Evolutionary conservation across 2,113 vertebrate genomes (phyloP).

Genomic region (Heterotilapia buettikoferi): DNA sequence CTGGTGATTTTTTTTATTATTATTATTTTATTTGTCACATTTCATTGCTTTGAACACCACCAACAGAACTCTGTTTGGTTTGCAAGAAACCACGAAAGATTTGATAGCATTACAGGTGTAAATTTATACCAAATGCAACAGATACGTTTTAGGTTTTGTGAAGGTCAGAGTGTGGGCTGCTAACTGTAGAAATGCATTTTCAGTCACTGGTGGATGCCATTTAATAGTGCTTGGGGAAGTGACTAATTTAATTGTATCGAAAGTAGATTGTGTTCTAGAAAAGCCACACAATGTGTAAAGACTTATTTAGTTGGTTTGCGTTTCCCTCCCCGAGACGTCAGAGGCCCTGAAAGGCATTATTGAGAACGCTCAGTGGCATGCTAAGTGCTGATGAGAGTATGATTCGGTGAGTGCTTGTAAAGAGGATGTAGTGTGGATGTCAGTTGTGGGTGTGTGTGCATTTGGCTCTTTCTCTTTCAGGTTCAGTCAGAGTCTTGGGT

Average conservation of each 20-base stretch:
- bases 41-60: not conserved
- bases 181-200: not conserved
- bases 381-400: conserved; percentile 45
- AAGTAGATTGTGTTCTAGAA: not conserved
- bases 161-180: not conserved
- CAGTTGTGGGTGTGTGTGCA: not conserved
- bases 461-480: conserved; percentile 30
- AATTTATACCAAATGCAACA: not conserved
- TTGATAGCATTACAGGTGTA: not conserved
- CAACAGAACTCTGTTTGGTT: not conserved
- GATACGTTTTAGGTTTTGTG: not conserved
- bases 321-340: not conserved
- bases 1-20: not conserved
- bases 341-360: not conserved
- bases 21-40: not conserved
- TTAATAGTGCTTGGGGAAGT: not conserved
- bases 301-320: not conserved
- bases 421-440: not conserved
- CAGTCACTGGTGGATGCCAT: not conserved
- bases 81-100: not conserved
- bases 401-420: conserved; percentile 25
- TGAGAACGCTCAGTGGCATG: not conserved
- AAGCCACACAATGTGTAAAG: not conserved
- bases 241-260: not conserved
- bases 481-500: conserved; percentile 8